Evolutionary conservation across 2,113 vertebrate genomes (phyloP), one percentile per base, ranked within the genome.

Genomic region (Cebus imitator): DNA sequence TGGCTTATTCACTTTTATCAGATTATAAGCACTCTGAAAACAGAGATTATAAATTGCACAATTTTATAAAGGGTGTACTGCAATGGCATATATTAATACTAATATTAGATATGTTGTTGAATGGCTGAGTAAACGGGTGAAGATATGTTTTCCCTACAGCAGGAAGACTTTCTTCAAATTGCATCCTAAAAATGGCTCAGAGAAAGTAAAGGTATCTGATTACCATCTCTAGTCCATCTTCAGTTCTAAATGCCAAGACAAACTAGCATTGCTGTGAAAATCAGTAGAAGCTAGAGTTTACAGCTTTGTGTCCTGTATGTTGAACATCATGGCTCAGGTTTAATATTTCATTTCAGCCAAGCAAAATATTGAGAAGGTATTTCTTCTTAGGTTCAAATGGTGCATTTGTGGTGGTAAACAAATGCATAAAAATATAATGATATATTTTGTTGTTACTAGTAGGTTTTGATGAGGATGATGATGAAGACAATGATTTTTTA

Each of bases 361-460:
- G 64, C 20, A 92, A 82, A 30, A 50, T 1, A 73, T 50, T 78
- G 82, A 88, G 20, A 91, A 92, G 68, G 5, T 61, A 75, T 87
- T 79, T 94, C 32, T 79, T 82, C 73, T 95, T 87, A 83, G 40
- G 87, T 82, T 61, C 61, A 40, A 85, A 87, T 66, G 18, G 17
- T 83, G 6, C 57, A 72, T 70, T 94, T 96, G n/a, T 83, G 48
- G 37, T 94, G 37, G 35, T 58, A 80, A 95, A 93, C 91, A 88
- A 89, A n/a, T 32, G 8, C 8, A 68, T 43, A 70, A 58, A 86
- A 70, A 11, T 21, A 40, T 43, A 43, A 81, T 68, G 43, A n/a
- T 4, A 6, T 75, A 72, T 82, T 87, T 92, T 89, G 27, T 83
- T 91, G 21, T 68, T 80, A 66, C 58, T 87, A 30, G 23, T 70